Percentiles rank a stretch among this genome's conserved stretches.
Evolutionary conservation across 2,797 vertebrate genomes (phyloP).

Genomic region (Meriones psammophilus): DNA sequence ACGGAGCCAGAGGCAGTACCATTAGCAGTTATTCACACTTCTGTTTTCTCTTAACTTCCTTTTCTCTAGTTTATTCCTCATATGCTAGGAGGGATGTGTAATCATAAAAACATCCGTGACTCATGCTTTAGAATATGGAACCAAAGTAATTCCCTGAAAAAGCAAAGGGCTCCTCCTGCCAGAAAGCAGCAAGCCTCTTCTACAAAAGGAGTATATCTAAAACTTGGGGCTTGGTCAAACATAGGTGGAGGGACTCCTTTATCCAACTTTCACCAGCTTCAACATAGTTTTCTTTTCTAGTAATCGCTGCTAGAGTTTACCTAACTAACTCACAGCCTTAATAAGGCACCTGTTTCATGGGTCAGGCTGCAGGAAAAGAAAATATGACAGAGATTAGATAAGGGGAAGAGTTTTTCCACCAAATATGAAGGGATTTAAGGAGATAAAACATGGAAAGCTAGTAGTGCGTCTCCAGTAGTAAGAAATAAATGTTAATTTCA

Average conservation of each 20-base stretch:
- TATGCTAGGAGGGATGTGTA: conserved; percentile 84
- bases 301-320: conserved; percentile 79
- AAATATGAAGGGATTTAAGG: conserved; percentile 65
- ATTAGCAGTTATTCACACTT: conserved; percentile 91
- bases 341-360: conserved; percentile 71
- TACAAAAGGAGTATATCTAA: conserved; percentile 78
- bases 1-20: conserved; percentile 89
- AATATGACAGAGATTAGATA: conserved; percentile 61
- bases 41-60: conserved; percentile 91
- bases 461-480: conserved; percentile 27
- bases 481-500: conserved; percentile 60
- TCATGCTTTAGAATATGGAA: conserved; percentile 87
- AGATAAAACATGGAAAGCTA: conserved; percentile 53
- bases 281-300: conserved; percentile 82
- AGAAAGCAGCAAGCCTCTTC: conserved; percentile 52
- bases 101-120: conserved; percentile 88
- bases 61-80: conserved; percentile 87
- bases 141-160: conserved; percentile 76
- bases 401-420: conserved; percentile 64
- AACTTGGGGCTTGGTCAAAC: conserved; percentile 67
- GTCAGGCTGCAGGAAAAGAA: conserved; percentile 67
- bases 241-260: conserved; percentile 82
- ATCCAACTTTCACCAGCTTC: conserved; percentile 77
- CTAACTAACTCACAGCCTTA: conserved; percentile 74
- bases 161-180: conserved; percentile 69